These are phyloP conservation scores for Cossypha heuglini DNA, from an alignment of 2,797 vertebrate species.

Conservation along the genomic window DNA sequence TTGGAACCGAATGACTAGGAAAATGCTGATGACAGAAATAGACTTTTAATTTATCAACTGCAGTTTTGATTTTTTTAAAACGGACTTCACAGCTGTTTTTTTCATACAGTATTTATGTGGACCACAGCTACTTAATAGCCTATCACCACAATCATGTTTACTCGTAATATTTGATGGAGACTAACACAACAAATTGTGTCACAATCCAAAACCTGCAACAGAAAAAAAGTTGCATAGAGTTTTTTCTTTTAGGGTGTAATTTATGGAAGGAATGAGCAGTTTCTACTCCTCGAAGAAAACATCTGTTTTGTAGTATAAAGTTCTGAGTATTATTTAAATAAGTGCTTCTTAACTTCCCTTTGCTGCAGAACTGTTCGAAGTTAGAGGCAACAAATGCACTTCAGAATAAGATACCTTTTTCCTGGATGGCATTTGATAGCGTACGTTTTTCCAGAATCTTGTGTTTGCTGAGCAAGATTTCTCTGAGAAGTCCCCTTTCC, in stretches of 20 bases:
- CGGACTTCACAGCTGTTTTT: background rate
- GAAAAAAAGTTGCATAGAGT: background rate
- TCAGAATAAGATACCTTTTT: background rate
- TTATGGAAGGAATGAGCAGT: background rate
- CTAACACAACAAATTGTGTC: background rate
- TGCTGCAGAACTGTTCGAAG: background rate
- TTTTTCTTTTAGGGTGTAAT: background rate
- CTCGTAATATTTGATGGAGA: background rate
- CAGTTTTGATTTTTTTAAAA: background rate
- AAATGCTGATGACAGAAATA: background rate
- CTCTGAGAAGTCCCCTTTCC: constrained; percentile 63
- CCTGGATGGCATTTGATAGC: constrained; percentile 82
- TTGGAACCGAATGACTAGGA: background rate
- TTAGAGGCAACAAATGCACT: background rate
- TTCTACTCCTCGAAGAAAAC: background rate
- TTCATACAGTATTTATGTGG: background rate
- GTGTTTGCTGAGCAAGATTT: constrained; percentile 65
- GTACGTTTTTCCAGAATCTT: constrained; percentile 87
- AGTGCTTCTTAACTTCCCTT: background rate
- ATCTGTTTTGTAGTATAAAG: background rate
- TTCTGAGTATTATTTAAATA: background rate
- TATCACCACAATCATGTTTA: background rate
- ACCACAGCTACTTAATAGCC: background rate
- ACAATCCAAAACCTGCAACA: background rate
- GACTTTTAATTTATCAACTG: background rate